Percentiles rank a stretch among this genome's conserved stretches.
These are phyloP conservation scores for Achlya flavicornis DNA, from an alignment of 2,888 invertebrate species.

Conservation along the genomic window DNA sequence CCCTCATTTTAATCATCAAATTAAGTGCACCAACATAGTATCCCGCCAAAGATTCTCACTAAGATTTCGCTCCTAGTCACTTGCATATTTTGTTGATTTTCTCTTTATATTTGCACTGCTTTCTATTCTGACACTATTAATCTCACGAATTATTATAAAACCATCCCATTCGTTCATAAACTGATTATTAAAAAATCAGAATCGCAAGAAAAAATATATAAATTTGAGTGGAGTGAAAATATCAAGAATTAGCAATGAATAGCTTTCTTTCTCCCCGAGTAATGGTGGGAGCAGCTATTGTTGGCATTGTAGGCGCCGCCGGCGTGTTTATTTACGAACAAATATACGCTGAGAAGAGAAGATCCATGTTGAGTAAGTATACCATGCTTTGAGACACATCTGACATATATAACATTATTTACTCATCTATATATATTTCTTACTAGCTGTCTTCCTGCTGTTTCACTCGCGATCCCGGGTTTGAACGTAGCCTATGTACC, in stretches of 20 bases:
- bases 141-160: not conserved
- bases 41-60: not conserved
- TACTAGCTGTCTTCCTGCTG: too few relatives aligned
- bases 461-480: too few relatives aligned
- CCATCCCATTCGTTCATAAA: not conserved
- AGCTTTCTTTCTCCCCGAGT: slow-evolving; percentile 61
- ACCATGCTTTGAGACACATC: slow-evolving; percentile 9
- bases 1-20: too few relatives aligned
- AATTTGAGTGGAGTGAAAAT: not conserved
- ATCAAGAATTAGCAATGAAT: slow-evolving; percentile 19
- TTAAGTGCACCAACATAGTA: too few relatives aligned
- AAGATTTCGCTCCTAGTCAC: not conserved
- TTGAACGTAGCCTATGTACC: too few relatives aligned
- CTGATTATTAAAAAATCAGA: not conserved
- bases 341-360: slow-evolving; percentile 73
- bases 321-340: slow-evolving; percentile 79
- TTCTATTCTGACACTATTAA: not conserved
- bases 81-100: not conserved
- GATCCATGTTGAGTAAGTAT: slow-evolving; percentile 73
- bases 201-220: not conserved
- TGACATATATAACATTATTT: not conserved
- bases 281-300: slow-evolving; percentile 76
- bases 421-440: not conserved
- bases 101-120: not conserved
- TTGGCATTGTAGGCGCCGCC: slow-evolving; percentile 78